Conservation (phyloP, 30 jellyfish, hydroid and myxozoan genomes). For the Aurelia sp. region DNA sequence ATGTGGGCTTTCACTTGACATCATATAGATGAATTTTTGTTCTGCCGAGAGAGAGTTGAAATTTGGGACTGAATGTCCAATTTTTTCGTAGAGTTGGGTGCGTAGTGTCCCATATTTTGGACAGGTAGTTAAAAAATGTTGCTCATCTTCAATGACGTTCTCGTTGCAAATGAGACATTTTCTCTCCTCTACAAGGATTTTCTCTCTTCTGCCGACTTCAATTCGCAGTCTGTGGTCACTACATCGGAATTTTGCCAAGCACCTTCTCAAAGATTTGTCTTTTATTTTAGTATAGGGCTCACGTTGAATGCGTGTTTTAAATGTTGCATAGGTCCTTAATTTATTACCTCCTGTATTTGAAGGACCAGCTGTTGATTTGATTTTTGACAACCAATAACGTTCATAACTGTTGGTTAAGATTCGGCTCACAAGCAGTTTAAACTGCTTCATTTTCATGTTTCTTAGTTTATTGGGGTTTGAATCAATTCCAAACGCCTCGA, state of each 20-base stretch:
- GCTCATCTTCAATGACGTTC: no score
- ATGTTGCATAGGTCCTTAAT: background rate
- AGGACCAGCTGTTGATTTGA: background rate
- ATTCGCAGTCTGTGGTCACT: no score
- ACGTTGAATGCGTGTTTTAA: background rate
- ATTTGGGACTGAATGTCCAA: constrained; percentile 6
- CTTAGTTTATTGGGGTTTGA: background rate
- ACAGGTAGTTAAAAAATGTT: no score
- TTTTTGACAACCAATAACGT: background rate
- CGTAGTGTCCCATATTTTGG: background rate
- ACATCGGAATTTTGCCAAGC: background rate
- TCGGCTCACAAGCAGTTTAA: background rate
- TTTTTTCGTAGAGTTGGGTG: constrained; percentile 4
- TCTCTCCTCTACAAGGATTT: no score
- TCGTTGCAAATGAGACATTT: no score
- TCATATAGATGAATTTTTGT: background rate
- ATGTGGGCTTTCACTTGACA: background rate
- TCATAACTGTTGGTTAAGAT: background rate
- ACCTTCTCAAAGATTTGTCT: background rate
- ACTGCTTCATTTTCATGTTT: background rate
- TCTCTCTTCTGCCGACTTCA: no score
- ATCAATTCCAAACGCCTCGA: background rate
- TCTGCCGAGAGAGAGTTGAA: constrained; percentile 3
- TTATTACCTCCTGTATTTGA: background rate
- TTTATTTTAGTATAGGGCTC: background rate